Evolutionary conservation across 2,797 vertebrate genomes (phyloP).

Genomic region (Sorex maritimensis): DNA sequence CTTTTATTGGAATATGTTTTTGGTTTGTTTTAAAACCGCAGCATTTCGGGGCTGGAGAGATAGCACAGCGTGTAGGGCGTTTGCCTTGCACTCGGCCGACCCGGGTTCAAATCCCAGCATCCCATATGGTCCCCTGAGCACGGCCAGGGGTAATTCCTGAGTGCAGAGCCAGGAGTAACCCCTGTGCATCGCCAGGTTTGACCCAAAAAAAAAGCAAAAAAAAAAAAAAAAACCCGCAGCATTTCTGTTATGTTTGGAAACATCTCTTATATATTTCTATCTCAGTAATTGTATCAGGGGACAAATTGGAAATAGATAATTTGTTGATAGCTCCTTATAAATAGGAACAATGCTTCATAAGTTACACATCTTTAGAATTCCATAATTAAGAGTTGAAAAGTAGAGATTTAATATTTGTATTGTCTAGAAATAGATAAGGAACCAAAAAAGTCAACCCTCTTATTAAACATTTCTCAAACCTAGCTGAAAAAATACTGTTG

Average conservation of each 20-base stretch:
- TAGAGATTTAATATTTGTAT: constrained; percentile 8
- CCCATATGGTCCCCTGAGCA: no score
- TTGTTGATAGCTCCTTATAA: background rate
- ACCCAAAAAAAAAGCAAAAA: no score
- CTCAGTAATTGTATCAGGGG: background rate
- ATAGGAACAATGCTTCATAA: background rate
- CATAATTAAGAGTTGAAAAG: constrained; percentile 1
- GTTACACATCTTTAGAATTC: constrained; percentile 35
- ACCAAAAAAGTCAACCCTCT: background rate
- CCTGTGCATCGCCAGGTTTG: no score
- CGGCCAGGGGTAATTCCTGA: no score
- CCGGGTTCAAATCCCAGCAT: no score
- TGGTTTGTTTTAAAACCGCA: background rate
- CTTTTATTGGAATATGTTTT: background rate
- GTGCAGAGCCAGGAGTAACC: no score
- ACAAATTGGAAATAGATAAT: background rate
- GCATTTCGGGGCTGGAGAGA: background rate
- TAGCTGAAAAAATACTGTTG: constrained; percentile 16
- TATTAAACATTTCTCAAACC: constrained; percentile 38
- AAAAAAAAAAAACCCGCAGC: background rate
- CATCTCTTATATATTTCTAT: background rate
- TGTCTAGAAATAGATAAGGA: background rate
- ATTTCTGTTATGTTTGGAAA: constrained; percentile 26
- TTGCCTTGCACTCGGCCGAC: no score
- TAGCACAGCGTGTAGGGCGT: no score